These are phyloP conservation scores for Helogale parvula DNA, from an alignment of 2,113 vertebrate species.

Conservation along the genomic window DNA sequence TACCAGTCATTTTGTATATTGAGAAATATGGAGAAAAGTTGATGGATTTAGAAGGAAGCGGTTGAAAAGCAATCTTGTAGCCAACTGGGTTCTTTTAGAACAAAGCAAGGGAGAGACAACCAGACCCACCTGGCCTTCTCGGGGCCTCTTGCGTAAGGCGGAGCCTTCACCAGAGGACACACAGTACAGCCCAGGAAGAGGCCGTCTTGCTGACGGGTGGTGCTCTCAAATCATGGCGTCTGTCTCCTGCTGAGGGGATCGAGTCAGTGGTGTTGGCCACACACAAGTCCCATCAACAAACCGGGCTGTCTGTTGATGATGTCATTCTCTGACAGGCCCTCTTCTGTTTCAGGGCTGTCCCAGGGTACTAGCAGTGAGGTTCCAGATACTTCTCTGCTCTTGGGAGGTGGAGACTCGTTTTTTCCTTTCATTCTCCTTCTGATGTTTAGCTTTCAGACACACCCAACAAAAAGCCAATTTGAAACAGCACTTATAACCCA, in stretches of 20 bases:
- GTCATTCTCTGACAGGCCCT: not conserved
- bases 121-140: too few relatives aligned
- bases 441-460: not conserved
- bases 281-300: not conserved
- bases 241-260: not conserved
- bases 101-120: not conserved
- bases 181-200: too few relatives aligned
- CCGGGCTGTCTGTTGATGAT: not conserved
- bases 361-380: not conserved
- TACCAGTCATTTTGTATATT: not conserved
- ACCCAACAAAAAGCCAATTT: not conserved
- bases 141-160: too few relatives aligned
- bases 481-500: not conserved
- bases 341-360: not conserved
- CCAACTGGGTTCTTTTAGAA: not conserved
- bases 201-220: not conserved
- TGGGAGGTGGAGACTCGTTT: not conserved
- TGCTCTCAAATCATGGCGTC: not conserved
- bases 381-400: not conserved
- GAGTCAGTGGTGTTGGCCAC: not conserved
- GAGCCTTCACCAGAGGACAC: not conserved
- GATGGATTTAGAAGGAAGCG: not conserved
- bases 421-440: not conserved
- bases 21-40: not conserved
- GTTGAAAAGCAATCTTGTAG: not conserved